phyloP scores from a whole-genome alignment of 2,888 invertebrate genomes.

The Anorthoa munda region DNA sequence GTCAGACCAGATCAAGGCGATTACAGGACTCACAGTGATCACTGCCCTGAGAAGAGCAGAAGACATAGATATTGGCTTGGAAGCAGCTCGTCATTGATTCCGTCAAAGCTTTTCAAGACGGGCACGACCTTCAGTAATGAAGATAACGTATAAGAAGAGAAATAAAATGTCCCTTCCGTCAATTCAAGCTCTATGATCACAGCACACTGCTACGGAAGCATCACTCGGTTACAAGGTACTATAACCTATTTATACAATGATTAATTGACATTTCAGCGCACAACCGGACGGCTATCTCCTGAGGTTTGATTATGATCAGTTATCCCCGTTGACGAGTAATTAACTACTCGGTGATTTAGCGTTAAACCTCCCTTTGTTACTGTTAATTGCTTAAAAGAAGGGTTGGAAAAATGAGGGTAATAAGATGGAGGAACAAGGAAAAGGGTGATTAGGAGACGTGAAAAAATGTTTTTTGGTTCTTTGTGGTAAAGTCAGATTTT shows the following conservation, averaged over 20 bases:
- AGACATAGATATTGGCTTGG: no score
- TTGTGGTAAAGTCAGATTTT: not conserved
- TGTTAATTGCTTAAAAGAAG: conserved; percentile 19
- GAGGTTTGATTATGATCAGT: conserved; percentile 62
- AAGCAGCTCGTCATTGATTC: no score
- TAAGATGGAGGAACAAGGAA: not conserved
- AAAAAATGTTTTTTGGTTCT: not conserved
- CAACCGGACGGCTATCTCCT: conserved; percentile 68
- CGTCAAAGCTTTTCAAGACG: no score
- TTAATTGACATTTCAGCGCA: conserved; percentile 75
- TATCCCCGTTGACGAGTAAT: conserved; percentile 52
- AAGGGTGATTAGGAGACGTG: not conserved
- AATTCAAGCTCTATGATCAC: conserved; percentile 52
- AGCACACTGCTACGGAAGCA: conserved; percentile 67
- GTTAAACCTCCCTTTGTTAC: conserved; percentile 33
- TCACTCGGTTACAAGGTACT: conserved; percentile 66
- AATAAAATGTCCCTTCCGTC: conserved; percentile 34
- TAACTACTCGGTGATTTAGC: conserved; percentile 51
- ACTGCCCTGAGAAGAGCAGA: no score
- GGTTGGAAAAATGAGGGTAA: conserved; percentile 15
- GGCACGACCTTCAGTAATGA: no score
- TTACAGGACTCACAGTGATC: no score
- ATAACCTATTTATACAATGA: conserved; percentile 74
- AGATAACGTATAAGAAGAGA: no score
- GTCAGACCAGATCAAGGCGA: no score